phyloP scores from a whole-genome alignment of 37 sponge, comb jelly and placozoan genomes.

The Bolinopsis microptera region DNA sequence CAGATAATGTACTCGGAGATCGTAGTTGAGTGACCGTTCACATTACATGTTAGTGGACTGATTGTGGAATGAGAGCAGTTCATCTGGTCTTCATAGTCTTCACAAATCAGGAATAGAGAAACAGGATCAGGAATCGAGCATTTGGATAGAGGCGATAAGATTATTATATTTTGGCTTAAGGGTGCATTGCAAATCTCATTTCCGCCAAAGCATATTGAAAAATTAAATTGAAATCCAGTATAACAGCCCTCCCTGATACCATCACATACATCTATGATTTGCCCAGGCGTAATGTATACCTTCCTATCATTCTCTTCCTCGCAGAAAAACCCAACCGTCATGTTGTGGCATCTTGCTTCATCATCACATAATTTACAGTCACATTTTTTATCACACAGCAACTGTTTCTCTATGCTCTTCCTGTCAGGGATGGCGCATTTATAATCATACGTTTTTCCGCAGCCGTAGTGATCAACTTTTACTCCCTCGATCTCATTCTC shows the following conservation, averaged over 20 bases:
- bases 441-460: too few species aligned
- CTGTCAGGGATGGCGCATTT: too few species aligned
- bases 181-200: neutral
- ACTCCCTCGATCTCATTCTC: too few species aligned
- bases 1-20: neutral
- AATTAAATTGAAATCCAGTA: too few species aligned
- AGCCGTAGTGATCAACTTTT: too few species aligned
- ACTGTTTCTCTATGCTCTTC: too few species aligned
- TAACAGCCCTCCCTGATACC: neutral
- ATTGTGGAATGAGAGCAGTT: neutral
- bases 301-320: neutral
- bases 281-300: neutral
- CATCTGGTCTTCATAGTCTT: slow-evolving; percentile 18
- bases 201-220: too few species aligned
- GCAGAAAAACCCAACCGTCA: neutral
- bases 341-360: slow-evolving; percentile 17
- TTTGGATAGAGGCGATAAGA: neutral
- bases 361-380: too few species aligned
- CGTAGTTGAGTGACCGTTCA: slow-evolving; percentile 17
- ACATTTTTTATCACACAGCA: too few species aligned
- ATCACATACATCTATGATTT: neutral
- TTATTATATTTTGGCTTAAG: too few species aligned
- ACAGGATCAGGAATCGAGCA: neutral
- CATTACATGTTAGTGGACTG: slow-evolving; percentile 1
- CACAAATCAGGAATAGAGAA: neutral